phyloP scores from a whole-genome alignment of 2,797 vertebrate genomes.

The Novumbra hubbsi region DNA sequence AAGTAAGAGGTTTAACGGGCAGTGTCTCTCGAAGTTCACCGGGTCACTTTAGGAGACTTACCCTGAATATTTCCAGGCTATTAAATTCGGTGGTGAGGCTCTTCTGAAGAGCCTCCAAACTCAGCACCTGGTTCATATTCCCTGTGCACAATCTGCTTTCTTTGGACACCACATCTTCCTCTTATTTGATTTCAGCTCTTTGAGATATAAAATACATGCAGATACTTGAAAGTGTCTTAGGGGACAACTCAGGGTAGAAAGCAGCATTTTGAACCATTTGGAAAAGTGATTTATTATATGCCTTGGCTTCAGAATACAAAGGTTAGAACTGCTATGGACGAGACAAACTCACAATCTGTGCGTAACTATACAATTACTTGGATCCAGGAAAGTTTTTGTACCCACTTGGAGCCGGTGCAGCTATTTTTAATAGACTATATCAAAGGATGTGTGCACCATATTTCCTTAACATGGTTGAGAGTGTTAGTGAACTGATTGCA shows the following conservation, averaged over 20 bases:
- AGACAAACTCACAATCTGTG: constrained; percentile 40
- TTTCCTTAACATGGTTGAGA: constrained; percentile 41
- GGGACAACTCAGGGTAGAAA: constrained; percentile 43
- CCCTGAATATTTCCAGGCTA: constrained; percentile 55
- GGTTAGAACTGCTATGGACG: constrained; percentile 35
- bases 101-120: constrained; percentile 71
- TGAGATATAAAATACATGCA: constrained; percentile 62
- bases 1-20: constrained; percentile 1
- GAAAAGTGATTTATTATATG: constrained; percentile 60
- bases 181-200: constrained; percentile 67
- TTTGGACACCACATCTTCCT: constrained; percentile 66
- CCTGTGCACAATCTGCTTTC: constrained; percentile 65
- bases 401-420: constrained; percentile 52
- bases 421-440: constrained; percentile 61
- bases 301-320: constrained; percentile 47
- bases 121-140: constrained; percentile 73
- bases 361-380: constrained; percentile 53
- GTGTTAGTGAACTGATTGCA: constrained; percentile 34
- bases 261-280: constrained; percentile 33
- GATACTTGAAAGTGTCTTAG: constrained; percentile 55
- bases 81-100: constrained; percentile 60
- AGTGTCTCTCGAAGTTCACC: constrained; percentile 40
- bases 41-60: constrained; percentile 44
- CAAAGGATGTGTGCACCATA: constrained; percentile 45
- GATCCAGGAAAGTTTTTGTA: constrained; percentile 51